A percentile compares a stretch with the other conserved stretches of the same genome.
Conservation (phyloP, 2,113 vertebrate genomes). For the Fulmarus glacialis region DNA sequence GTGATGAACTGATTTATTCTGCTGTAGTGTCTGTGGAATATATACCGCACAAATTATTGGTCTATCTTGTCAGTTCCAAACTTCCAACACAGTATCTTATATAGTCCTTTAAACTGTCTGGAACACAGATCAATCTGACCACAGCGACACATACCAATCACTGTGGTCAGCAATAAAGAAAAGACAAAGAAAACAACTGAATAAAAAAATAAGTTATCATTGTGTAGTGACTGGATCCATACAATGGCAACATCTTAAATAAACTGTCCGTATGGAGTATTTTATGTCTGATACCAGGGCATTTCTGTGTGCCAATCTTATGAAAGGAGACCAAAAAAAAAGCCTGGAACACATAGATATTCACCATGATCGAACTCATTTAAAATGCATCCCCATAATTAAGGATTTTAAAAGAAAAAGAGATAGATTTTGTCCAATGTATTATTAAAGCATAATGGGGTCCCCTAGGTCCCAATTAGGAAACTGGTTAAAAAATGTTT, state of each 20-base stretch:
- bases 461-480: conserved; percentile 75
- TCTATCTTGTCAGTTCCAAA: not conserved
- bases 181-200: not conserved
- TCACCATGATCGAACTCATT: conserved; percentile 41
- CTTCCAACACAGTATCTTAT: not conserved
- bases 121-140: not conserved
- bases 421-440: conserved; percentile 69
- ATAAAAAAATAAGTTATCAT: not conserved
- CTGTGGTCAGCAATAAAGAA: not conserved
- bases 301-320: not conserved
- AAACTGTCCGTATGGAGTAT: conserved; percentile 3
- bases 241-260: not conserved
- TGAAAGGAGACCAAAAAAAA: conserved; percentile 1
- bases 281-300: not conserved
- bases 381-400: conserved; percentile 67
- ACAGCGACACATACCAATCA: not conserved
- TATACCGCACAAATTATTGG: not conserved
- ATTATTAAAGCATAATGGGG: conserved; percentile 73
- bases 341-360: conserved; percentile 12
- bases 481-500: conserved; percentile 65
- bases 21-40: not conserved
- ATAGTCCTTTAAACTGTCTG: not conserved
- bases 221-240: not conserved
- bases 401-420: conserved; percentile 68
- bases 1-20: not conserved